Percentiles rank a stretch among this genome's conserved stretches.
phyloP scores from a whole-genome alignment of 2,113 vertebrate species.

The Pteruthius melanotis region DNA sequence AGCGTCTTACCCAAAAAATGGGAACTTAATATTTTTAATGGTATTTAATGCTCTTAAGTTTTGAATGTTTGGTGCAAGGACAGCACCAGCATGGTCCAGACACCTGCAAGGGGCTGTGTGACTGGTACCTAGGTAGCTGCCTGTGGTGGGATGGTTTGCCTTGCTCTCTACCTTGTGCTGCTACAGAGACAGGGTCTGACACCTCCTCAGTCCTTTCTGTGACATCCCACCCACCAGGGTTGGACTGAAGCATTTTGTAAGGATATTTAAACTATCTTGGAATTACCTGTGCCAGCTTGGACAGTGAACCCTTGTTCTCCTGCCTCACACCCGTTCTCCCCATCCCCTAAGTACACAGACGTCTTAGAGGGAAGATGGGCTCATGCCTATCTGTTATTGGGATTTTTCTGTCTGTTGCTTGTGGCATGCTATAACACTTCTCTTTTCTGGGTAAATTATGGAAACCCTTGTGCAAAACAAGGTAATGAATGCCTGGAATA shows the following conservation, averaged over 20 bases:
- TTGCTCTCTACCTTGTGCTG: not conserved
- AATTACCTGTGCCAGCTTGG: not conserved
- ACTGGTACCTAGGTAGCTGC: fast-evolving
- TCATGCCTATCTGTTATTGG: fast-evolving
- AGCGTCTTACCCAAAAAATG: not conserved
- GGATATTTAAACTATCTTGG: not conserved
- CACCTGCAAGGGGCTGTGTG: fast-evolving
- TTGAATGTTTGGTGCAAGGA: not conserved
- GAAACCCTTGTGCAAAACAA: not conserved
- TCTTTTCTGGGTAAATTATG: not conserved
- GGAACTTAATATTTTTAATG: not conserved
- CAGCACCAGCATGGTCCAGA: fast-evolving
- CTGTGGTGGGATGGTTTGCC: not conserved
- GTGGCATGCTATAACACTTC: not conserved
- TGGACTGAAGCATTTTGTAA: not conserved
- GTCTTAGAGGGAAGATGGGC: not conserved
- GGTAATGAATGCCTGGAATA: not conserved
- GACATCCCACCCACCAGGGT: fast-evolving
- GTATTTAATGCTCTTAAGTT: not conserved
- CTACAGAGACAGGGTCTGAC: not conserved
- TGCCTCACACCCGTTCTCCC: not conserved
- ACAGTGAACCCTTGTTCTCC: not conserved
- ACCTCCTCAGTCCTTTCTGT: fast-evolving
- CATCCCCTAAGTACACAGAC: fast-evolving
- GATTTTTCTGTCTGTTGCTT: not conserved